Evolutionary conservation across 2,113 vertebrate genomes (phyloP).

Genomic region (Tychaedon coryphoeus): DNA sequence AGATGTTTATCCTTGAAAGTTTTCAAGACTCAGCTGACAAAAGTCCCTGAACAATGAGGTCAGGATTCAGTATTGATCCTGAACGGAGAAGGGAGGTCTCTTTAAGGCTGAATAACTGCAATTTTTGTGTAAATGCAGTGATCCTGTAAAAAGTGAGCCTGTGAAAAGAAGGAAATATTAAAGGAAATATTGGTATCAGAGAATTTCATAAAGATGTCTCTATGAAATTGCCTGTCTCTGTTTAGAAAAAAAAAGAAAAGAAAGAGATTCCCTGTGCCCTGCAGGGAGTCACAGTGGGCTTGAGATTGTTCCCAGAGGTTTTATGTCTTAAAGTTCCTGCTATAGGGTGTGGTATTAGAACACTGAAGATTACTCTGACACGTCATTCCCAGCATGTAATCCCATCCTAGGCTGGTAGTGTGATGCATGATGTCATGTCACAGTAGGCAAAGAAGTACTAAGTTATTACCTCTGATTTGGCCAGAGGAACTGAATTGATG

Average conservation of each 20-base stretch:
- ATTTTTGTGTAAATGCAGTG: not conserved
- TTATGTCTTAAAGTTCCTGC: not conserved
- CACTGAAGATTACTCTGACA: not conserved
- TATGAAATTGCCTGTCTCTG: not conserved
- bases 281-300: not conserved
- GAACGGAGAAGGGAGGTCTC: not conserved
- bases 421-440: not conserved
- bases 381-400: not conserved
- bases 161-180: not conserved
- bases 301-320: not conserved
- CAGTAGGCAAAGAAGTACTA: not conserved
- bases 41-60: not conserved
- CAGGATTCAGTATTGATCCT: not conserved
- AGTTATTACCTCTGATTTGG: not conserved
- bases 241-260: not conserved
- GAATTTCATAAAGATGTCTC: not conserved
- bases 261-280: not conserved
- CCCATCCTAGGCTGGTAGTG: not conserved
- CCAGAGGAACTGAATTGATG: not conserved
- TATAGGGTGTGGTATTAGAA: not conserved
- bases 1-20: not conserved
- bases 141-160: not conserved
- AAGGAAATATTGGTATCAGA: not conserved
- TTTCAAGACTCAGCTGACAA: not conserved
- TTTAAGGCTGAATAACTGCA: not conserved